Evolutionary conservation across 2,113 vertebrate genomes (phyloP).

Genomic region (Dolichallabes microphthalmus): DNA sequence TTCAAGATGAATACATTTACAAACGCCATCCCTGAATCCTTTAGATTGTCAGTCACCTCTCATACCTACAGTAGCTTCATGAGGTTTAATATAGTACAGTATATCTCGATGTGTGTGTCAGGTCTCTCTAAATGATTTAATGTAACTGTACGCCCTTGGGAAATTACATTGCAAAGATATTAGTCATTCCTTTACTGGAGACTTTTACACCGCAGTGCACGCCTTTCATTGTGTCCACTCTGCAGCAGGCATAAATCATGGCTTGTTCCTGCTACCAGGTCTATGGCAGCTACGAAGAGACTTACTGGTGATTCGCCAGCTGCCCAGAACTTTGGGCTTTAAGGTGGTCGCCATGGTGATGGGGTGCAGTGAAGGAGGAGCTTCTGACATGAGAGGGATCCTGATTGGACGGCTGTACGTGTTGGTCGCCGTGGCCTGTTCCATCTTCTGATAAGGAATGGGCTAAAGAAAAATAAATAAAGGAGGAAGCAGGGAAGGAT

Average conservation of each 20-base stretch:
- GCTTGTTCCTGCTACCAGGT: slow-evolving; percentile 39
- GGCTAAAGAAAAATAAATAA: slow-evolving; percentile 50
- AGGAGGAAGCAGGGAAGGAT: background rate
- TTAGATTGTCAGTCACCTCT: background rate
- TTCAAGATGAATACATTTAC: background rate
- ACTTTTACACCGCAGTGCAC: slow-evolving; percentile 25
- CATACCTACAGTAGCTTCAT: background rate
- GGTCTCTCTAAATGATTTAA: background rate
- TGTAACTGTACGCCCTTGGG: background rate
- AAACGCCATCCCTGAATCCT: background rate
- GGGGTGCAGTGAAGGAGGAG: background rate
- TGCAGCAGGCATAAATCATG: slow-evolving; percentile 46
- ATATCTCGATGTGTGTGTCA: background rate
- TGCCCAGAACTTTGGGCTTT: slow-evolving; percentile 45
- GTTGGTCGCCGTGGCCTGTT: slow-evolving; percentile 42
- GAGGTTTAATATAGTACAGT: background rate
- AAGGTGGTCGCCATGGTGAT: slow-evolving; percentile 52
- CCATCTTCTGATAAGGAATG: slow-evolving; percentile 61
- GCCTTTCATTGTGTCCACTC: slow-evolving; percentile 24
- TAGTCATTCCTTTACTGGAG: slow-evolving; percentile 7
- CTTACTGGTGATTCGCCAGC: slow-evolving; percentile 72
- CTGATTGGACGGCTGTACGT: background rate
- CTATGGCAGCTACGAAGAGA: slow-evolving; percentile 55
- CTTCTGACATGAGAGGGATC: slow-evolving; percentile 24
- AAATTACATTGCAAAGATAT: slow-evolving; percentile 17